Base-by-base conservation (phyloP, 2,113 vertebrate genomes). In the Verasper variegatus region DNA sequence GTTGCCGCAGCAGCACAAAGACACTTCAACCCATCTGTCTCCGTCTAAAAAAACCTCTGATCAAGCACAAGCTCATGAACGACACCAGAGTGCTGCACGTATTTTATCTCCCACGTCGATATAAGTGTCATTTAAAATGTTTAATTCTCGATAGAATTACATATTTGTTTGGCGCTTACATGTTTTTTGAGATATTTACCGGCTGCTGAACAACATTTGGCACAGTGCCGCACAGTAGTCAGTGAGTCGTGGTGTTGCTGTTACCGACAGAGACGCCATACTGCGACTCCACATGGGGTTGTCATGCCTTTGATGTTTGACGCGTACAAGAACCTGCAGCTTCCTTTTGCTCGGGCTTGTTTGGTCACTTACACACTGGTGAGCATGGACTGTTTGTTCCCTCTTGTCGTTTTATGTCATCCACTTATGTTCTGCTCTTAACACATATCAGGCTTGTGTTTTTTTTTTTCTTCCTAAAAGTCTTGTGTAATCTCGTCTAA, bases 21-120 rank as follows among this genome's bases (percentile, higher is more conserved):
- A 64, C 62, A 69, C 56, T n/a, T 54, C 74, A 71, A 74, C 62
- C 88, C 89, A 89, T 92, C 87, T 89, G 89, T 85, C 86, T 80
- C 63, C 23, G 64, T 86, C 74, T 58, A 42, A 82, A 85, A 83
- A 52, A 82, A 85, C 40, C 59, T 81, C 60, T 76, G 81, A 88
- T 80, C 72, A 64, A 54, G 23, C 63, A 55, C 27, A 24, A 68
- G 74, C 75, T 84, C 61, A 27, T 37, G 59, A 79, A 20, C 65
- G 56, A 84, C 42, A 21, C 62, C 5, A 23, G n/a, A 74, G 70
- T 13, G 42, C 69, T 17, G 14, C 57, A 4, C 58, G 63, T 40
- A 35, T 71, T 31, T 76, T 17, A 54, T 60, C 68, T 76, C 73
- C 60, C 27, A 70, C 61, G 57, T 75, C 63, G 7, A 64, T 13